Percentiles rank a stretch among this genome's conserved stretches.
Evolutionary conservation across 2,113 vertebrate species (phyloP).

Genomic region (Penelope pileata): DNA sequence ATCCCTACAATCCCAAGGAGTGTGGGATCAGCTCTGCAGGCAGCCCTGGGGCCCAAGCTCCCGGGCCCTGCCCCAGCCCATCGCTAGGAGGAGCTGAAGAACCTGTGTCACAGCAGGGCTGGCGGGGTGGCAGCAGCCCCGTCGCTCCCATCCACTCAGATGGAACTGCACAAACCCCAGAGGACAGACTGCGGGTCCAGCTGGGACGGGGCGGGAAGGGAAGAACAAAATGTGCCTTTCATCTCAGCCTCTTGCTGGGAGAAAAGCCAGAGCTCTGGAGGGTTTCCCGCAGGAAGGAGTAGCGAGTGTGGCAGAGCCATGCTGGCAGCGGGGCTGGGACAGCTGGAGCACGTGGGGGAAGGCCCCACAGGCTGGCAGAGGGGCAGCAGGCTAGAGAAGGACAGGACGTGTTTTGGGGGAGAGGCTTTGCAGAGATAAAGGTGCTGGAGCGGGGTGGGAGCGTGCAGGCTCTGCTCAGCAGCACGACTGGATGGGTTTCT

Average conservation of each 20-base stretch:
- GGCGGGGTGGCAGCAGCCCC: not conserved
- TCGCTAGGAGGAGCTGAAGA: slow-evolving; percentile 71
- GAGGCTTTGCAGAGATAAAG: slow-evolving; percentile 6
- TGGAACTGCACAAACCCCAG: not conserved
- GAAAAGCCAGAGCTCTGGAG: not conserved
- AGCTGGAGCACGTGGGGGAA: not conserved
- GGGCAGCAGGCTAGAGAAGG: not conserved
- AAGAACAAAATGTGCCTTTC: slow-evolving; percentile 35
- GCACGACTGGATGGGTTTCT: not conserved
- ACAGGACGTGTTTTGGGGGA: not conserved
- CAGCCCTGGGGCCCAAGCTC: not conserved
- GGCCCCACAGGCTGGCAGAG: not conserved
- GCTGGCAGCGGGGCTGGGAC: not conserved
- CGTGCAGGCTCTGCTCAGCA: not conserved
- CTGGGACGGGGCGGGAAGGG: not conserved
- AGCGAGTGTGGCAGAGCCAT: not conserved
- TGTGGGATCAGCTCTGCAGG: rapidly evolving
- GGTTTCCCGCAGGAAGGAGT: slow-evolving; percentile 8
- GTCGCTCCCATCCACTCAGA: not conserved
- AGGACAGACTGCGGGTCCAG: not conserved
- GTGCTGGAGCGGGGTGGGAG: not conserved
- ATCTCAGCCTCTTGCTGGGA: not conserved
- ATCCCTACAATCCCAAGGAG: not conserved
- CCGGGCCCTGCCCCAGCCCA: not conserved
- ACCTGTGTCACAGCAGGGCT: not conserved